Percentiles rank a stretch among this genome's conserved stretches.
Evolutionary conservation across 2,113 vertebrate genomes (phyloP).

Genomic region (Ancistrus triradiatus): DNA sequence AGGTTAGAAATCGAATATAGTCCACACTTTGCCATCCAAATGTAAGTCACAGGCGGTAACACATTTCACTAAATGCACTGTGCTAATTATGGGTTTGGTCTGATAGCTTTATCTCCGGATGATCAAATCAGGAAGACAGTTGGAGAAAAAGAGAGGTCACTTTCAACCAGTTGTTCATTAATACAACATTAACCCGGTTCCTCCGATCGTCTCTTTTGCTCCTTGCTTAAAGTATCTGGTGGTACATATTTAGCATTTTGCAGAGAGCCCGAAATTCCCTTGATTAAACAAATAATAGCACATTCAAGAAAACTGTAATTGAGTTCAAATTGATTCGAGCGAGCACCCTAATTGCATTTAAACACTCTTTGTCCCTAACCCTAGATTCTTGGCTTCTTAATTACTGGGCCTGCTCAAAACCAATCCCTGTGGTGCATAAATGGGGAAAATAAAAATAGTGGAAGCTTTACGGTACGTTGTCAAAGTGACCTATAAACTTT

Average conservation of each 20-base stretch:
- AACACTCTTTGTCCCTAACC: slow-evolving; percentile 68
- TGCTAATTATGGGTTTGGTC: slow-evolving; percentile 42
- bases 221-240: slow-evolving; percentile 52
- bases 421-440: slow-evolving; percentile 54
- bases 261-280: slow-evolving; percentile 59
- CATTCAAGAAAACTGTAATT: slow-evolving; percentile 65
- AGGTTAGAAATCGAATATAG: slow-evolving; percentile 20
- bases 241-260: slow-evolving; percentile 60
- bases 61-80: slow-evolving; percentile 30
- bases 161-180: slow-evolving; percentile 60
- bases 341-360: slow-evolving; percentile 70
- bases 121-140: slow-evolving; percentile 24
- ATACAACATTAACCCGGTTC: slow-evolving; percentile 51
- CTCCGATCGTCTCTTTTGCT: slow-evolving; percentile 23
- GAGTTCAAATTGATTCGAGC: slow-evolving; percentile 68
- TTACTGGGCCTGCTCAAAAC: slow-evolving; percentile 61
- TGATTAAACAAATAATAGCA: slow-evolving; percentile 72
- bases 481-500: slow-evolving; percentile 57
- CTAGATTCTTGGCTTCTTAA: slow-evolving; percentile 63
- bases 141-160: slow-evolving; percentile 51
- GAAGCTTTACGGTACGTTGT: slow-evolving; percentile 45
- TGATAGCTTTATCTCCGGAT: slow-evolving; percentile 38
- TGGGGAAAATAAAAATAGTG: slow-evolving; percentile 66
- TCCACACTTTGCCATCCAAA: slow-evolving; percentile 10
- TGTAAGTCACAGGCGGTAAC: slow-evolving; percentile 17